Evolutionary conservation across 1,140 invertebrate genomes (phyloP), one percentile per base, ranked within the genome.

Genomic region (Elymnias hypermnestra): DNA sequence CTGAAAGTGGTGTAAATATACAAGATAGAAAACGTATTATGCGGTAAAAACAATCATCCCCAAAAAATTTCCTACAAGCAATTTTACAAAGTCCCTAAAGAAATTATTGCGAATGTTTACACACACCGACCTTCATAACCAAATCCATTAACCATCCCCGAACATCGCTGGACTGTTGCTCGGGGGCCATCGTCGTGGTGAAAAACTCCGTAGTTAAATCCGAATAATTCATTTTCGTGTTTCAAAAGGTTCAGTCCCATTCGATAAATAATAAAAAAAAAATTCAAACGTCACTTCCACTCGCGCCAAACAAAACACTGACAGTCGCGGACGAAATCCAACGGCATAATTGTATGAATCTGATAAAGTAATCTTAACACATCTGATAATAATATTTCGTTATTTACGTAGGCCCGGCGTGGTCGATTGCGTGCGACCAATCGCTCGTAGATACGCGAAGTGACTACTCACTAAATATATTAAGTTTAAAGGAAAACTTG

Each of bases 351-450:
- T 43, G 28, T 33, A 33, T 33, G 12, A 8, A 22, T 33, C 18
- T 33, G 45, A 47, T 47, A 47, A 47, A 67, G 37, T 36, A 71
- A 70, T 63, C 59, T 63, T 50, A 53, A 45, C 52, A 46, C 43
- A 72, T 72, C 63, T 42, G 63, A 77, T 77, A 77, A 68, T 57
- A 57, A 38, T 52, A 62, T 61, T 63, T 61, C 35, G 26, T 52
- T 57, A 44, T 42, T 52, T 40, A 21, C 19, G 13, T 33, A 33
- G 3, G 15, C 6, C 6, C 29, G 14, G 29, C 29, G 5, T 15
- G 29, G 28, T 28, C 35, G 14, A 39, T 54, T 14, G 36, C 29
- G 47, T 23, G 25, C 54, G 54, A 48, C 54, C 49, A 53, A 22
- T 22, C 54, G 39, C 63, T 53, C 36, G 44, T 42, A 53, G 40